Evolutionary conservation across 2,113 vertebrate species (phyloP), one percentile per base, ranked within the genome.

Genomic region (Callipepla squamata): DNA sequence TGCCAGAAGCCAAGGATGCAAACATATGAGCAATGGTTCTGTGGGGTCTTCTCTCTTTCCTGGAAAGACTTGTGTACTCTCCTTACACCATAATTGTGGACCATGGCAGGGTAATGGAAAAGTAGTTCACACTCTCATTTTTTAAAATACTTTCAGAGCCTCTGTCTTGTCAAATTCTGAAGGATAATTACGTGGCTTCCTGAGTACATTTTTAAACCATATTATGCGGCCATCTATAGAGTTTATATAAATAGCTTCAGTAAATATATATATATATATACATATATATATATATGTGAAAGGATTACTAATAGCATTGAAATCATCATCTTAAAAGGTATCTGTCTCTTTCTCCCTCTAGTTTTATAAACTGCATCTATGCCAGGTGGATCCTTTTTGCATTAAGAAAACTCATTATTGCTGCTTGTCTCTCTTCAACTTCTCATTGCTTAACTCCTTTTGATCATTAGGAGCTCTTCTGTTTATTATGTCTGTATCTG

Each of bases 381-480:
- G 28, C 55, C 91, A 40, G n/a, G n/a, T 58, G 63, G 25, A 61
- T 80, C 76, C 16, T 50, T 40, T 86, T 86, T 55, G 40, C 50
- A 44, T 59, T 89, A 62, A 85, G 67, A 82, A 63, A 48, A 8
- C n/a, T 93, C 59, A 32, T 0, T 45, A 66, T 30, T 74, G 34
- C 48, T 89, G 13, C 53, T 87, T 94, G 86, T 87, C 89, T 85
- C 87, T 73, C 66, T 91, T 79, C 63, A 79, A 63, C 63, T 67
- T 85, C 45, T 87, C 75, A 40, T 77, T 94, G 42, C 85, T 83
- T 91, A 93, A 93, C 50, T 91, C 47, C 45, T 79, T 79, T 68
- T 36, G 50, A 77, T 66, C 89, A 85, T 88, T 90, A 87, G 59
- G 67, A 82, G 59, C 63, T 87, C 81, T 85, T 83, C 70, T 87